Base-by-base conservation (phyloP, 2,113 vertebrate species). In the Plotosus lineatus region DNA sequence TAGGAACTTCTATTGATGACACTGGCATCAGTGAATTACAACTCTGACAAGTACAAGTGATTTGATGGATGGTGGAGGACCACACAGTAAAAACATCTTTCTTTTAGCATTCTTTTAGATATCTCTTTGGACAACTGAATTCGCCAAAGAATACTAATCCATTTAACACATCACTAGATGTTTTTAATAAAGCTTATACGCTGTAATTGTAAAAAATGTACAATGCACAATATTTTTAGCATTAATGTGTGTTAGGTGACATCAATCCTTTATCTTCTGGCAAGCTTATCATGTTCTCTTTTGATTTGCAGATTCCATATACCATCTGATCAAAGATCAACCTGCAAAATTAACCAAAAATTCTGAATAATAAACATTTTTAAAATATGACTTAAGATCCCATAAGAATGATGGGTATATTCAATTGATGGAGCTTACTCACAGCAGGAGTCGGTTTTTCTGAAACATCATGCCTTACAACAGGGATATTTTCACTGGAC, bases 41-140 rank as follows among this genome's bases (percentile, higher is more conserved):
- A 33, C 74, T 38, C 26, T 78, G 79, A 83, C 85, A 83, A 72
- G 55, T 81, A 79, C 58, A 72, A 79, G 82, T 81, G 82, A 80
- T 80, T 75, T 84, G 82, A 82, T 81, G 82, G 81, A 86, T 86
- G 78, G 26, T 74, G 58, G 60, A 28, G 44, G 63, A 68, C 53
- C 46, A 19, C 69, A 73, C 26, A 31, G 26, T 50, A 73, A 73
- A 51, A 73, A 5, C 17, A 2, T 38, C 11, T 66, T 66, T 46
- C 66, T 65, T 56, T 19, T 8, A 80, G 26, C 58, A 71, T 83
- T 74, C 82, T 78, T 72, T 75, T 74, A 68, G 42, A 42, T 46
- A 66, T 65, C 79, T 82, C 55, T 26, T 44, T 69, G 44, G 19
- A 26, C 40, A 69, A 69, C 40, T 6, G 31, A 36, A 36, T 21